phyloP scores from a whole-genome alignment of 2,113 vertebrate species.

The Turnix velox region DNA sequence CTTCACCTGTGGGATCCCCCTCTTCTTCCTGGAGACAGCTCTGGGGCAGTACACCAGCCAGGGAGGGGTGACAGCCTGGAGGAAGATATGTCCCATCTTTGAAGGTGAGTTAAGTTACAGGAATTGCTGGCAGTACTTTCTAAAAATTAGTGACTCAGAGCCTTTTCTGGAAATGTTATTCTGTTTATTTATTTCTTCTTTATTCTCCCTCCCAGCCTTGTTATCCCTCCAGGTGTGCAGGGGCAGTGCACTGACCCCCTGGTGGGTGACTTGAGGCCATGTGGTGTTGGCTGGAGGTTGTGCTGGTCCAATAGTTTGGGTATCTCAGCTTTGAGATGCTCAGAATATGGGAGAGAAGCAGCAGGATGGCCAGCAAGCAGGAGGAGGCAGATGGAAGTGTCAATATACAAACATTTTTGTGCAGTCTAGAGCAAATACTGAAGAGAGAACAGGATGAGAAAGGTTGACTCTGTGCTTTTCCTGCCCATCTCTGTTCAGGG shows the following conservation, averaged over 20 bases:
- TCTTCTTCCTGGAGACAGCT: slow-evolving; percentile 89
- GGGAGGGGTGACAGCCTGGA: slow-evolving; percentile 89
- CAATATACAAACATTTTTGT: background rate
- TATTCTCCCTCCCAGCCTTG: background rate
- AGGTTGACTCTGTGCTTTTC: background rate
- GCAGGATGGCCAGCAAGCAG: background rate
- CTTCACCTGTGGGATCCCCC: slow-evolving; percentile 84
- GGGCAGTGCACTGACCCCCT: background rate
- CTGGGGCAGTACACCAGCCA: slow-evolving; percentile 92
- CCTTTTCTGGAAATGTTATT: background rate
- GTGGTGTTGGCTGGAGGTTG: background rate
- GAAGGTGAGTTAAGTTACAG: slow-evolving; percentile 74
- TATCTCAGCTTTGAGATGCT: background rate
- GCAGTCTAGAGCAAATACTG: background rate
- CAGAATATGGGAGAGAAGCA: background rate
- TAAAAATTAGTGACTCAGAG: background rate
- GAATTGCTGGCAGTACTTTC: background rate
- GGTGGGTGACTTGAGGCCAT: background rate
- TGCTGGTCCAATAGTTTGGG: too few relatives aligned
- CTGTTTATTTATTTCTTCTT: background rate
- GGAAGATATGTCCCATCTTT: slow-evolving; percentile 92
- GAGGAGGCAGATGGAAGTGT: background rate
- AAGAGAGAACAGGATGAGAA: background rate
- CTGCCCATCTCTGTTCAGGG: rapidly evolving
- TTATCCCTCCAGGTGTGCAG: background rate